Evolutionary conservation across 2,888 invertebrate genomes (phyloP).

Genomic region (Apotomis betuletana): DNA sequence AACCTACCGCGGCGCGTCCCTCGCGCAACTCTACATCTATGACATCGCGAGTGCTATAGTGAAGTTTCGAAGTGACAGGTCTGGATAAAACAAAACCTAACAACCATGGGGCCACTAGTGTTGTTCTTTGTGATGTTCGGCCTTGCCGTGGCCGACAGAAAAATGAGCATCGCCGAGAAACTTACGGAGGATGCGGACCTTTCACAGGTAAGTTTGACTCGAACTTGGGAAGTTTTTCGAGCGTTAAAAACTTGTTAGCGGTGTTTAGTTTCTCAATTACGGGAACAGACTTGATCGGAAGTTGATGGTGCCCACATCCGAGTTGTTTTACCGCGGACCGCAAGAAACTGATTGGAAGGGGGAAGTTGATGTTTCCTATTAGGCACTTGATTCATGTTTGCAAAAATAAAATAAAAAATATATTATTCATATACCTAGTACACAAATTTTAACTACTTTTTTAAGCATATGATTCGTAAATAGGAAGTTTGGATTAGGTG

Average conservation of each 20-base stretch:
- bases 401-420: too few species aligned
- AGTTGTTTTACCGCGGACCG: too few species aligned
- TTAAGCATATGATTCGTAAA: too few species aligned
- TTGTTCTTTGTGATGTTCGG: constrained; percentile 72
- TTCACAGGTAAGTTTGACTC: constrained; percentile 82
- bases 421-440: too few species aligned
- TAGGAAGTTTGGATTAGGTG: too few species aligned
- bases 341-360: too few species aligned
- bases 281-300: constrained; percentile 21
- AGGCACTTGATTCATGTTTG: too few species aligned
- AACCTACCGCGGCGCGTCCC: constrained; percentile 62
- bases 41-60: constrained; percentile 68
- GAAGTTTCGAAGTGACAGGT: constrained; percentile 56
- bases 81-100: constrained; percentile 52
- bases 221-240: constrained; percentile 32
- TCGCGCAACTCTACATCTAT: constrained; percentile 53
- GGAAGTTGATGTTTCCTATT: too few species aligned
- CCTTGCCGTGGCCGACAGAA: constrained; percentile 65
- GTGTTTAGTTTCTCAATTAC: constrained; percentile 37
- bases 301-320: not conserved
- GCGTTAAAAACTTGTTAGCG: constrained; percentile 31
- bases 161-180: constrained; percentile 85
- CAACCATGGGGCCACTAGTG: constrained; percentile 68
- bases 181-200: constrained; percentile 86
- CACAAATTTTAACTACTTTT: too few species aligned